A percentile compares a stretch with the other conserved stretches of the same genome.
phyloP scores from a whole-genome alignment of 2,113 vertebrate genomes.

The Neolamprologus devosi region DNA sequence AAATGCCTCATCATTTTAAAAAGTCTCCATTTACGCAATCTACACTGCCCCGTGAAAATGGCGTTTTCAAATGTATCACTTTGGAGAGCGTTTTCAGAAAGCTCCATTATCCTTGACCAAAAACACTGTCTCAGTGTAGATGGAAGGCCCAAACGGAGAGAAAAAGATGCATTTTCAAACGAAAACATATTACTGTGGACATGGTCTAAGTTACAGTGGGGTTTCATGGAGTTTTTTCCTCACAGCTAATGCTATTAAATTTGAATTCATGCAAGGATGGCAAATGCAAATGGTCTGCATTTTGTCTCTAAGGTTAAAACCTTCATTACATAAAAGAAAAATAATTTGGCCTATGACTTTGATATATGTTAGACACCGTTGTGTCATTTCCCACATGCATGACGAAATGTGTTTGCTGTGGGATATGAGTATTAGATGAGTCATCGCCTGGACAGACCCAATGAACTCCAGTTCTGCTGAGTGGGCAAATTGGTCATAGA shows the following conservation, averaged over 20 bases:
- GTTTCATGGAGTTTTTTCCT: background rate
- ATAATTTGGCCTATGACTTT: background rate
- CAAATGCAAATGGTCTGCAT: background rate
- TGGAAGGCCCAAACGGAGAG: background rate
- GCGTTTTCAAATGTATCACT: fast-evolving
- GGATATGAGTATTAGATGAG: conserved; percentile 1
- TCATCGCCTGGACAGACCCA: conserved; percentile 6
- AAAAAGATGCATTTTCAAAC: background rate
- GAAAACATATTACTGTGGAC: fast-evolving
- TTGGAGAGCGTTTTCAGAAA: fast-evolving
- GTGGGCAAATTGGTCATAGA: background rate
- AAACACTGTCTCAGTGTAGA: background rate
- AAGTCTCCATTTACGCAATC: fast-evolving
- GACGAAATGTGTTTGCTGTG: background rate
- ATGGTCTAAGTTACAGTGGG: background rate
- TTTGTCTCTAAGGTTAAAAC: conserved; percentile 6
- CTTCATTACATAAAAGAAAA: background rate
- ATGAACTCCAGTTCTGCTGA: background rate
- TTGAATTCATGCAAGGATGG: background rate
- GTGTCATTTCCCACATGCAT: background rate
- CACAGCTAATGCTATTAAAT: background rate
- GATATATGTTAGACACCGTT: conserved; percentile 9
- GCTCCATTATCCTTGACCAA: background rate
- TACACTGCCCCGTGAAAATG: background rate
- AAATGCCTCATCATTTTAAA: background rate